Evolutionary conservation across 2,113 vertebrate genomes (phyloP), one percentile per base, ranked within the genome.

Genomic region (Syngnathoides biaculeatus): DNA sequence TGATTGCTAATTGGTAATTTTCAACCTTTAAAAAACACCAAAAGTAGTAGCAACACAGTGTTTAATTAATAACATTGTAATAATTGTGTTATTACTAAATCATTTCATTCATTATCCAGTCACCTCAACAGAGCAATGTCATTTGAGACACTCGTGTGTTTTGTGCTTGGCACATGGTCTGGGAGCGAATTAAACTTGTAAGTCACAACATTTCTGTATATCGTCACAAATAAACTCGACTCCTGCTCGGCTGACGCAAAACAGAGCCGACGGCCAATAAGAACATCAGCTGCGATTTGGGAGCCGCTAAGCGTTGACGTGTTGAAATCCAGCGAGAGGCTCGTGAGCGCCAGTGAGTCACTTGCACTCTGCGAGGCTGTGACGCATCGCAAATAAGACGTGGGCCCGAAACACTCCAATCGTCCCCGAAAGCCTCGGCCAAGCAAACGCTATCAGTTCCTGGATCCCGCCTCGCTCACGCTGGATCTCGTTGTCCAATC

Each of bases 401-500:
- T 48, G 45, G 17, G 14, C 30, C 45, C 48, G n/a, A 39, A 47
- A 48, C 68, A 27, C 43, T 68, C 64, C 42, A 68, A 62, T 66
- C 65, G 22, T 56, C 64, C 15, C 60, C 56, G 63, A 70, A 70
- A 66, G 66, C 22, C 45, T 39, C 35, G 19, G 39, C 30, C 52
- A 52, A 56, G 45, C 45, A 48, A 48, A 48, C 19, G 45, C 45
- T 48, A 48, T 48, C 45, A 55, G 65, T 65, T 78, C 22, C 14
- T 50, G 45, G 55, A 69, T 58, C 26, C 42, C 1, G 0, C 66
- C 9, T 42, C 22, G 14, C 70, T 58, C 35, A 55, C 64, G 69
- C 61, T 64, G 38, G 19, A 74, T 76, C 26, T 53, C 12, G 20
- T 2, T 35, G 52, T 76, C 24, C 48, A 77, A 72, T 79, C 67